phyloP scores from a whole-genome alignment of 2,113 vertebrate species.

The Lasiurus borealis region DNA sequence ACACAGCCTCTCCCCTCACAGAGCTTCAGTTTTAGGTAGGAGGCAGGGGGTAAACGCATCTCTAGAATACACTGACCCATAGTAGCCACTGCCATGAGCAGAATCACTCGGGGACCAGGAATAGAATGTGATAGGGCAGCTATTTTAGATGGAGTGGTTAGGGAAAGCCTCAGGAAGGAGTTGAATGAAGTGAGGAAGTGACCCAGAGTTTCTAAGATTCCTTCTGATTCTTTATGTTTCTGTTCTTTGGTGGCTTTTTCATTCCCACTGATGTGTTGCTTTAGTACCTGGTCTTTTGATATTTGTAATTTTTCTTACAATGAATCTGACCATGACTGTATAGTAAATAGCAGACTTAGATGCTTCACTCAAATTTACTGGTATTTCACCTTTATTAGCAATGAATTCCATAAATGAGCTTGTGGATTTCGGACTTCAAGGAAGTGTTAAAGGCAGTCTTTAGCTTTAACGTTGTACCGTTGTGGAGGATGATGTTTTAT shows the following conservation, averaged over 20 bases:
- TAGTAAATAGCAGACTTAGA: background rate
- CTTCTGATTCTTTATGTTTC: conserved; percentile 26
- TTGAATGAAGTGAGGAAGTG: background rate
- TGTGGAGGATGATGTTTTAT: conserved; percentile 33
- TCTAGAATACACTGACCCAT: background rate
- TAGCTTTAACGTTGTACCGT: background rate
- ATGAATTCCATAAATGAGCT: background rate
- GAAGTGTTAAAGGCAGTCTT: background rate
- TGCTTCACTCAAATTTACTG: background rate
- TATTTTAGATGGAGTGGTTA: background rate
- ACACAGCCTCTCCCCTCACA: background rate
- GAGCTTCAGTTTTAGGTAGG: background rate
- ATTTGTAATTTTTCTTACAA: conserved; percentile 34
- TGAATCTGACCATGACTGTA: background rate
- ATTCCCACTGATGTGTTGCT: background rate
- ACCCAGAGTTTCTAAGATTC: background rate
- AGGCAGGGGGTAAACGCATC: background rate
- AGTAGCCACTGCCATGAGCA: background rate
- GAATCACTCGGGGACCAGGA: background rate
- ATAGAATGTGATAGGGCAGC: background rate
- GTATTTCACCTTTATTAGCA: conserved; percentile 1
- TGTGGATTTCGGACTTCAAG: conserved; percentile 49
- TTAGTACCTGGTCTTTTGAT: conserved; percentile 22
- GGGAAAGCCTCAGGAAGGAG: background rate
- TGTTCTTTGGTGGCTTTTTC: conserved; percentile 34